Evolutionary conservation across 2,888 invertebrate species (phyloP).

Genomic region (Mythimna albipuncta): DNA sequence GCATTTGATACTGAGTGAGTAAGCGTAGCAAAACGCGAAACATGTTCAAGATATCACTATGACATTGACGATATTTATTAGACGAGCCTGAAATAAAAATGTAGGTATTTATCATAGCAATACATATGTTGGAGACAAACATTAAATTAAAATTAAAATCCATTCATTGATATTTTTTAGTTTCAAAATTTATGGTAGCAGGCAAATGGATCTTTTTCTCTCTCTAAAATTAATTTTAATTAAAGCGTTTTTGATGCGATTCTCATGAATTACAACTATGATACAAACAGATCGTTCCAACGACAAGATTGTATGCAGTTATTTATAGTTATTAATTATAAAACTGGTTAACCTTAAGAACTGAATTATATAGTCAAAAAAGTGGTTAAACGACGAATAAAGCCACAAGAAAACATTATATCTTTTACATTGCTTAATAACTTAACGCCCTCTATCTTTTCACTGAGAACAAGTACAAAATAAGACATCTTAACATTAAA

Average conservation of each 20-base stretch:
- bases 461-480: conserved; percentile 46
- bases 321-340: conserved; percentile 47
- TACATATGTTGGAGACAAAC: too few species aligned
- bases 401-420: conserved; percentile 40
- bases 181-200: conserved; percentile 10
- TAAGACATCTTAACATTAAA: conserved; percentile 56
- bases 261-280: conserved; percentile 32
- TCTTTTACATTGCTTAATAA: conserved; percentile 38
- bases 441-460: conserved; percentile 37
- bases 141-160: conserved; percentile 16
- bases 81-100: conserved; percentile 68
- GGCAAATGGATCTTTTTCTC: background rate
- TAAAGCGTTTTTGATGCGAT: conserved; percentile 28
- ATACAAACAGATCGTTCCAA: conserved; percentile 28
- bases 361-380: conserved; percentile 36
- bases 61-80: conserved; percentile 69
- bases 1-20: conserved; percentile 63
- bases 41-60: conserved; percentile 62
- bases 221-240: conserved; percentile 33
- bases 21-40: conserved; percentile 63
- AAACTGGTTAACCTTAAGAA: conserved; percentile 47
- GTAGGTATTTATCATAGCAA: conserved; percentile 35
- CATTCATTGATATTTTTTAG: conserved; percentile 12
- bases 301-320: conserved; percentile 13
- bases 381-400: conserved; percentile 35